Evolutionary conservation across 2,113 vertebrate genomes (phyloP).

Genomic region (Hyperopisus bebe): DNA sequence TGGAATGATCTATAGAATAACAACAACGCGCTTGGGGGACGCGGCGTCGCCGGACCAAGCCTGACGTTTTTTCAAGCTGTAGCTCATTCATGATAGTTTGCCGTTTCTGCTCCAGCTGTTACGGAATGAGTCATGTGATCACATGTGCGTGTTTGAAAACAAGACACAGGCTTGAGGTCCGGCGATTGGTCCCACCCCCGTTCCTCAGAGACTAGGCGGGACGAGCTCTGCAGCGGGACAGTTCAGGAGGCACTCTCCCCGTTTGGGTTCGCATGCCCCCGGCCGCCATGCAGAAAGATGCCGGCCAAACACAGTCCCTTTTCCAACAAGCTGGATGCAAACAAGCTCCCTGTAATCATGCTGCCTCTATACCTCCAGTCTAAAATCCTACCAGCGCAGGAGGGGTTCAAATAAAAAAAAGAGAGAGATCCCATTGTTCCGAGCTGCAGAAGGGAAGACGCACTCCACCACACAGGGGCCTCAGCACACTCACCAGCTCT

Average conservation of each 20-base stretch:
- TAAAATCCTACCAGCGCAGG: constrained; percentile 63
- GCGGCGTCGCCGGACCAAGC: neutral
- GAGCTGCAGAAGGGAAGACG: neutral
- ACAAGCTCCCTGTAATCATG: constrained; percentile 37
- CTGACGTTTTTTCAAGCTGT: neutral
- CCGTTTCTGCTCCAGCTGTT: neutral
- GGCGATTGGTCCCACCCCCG: neutral
- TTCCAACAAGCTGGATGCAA: constrained; percentile 13
- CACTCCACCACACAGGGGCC: neutral
- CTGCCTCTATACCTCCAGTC: constrained; percentile 64
- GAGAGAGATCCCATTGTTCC: constrained; percentile 33
- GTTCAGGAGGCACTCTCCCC: neutral
- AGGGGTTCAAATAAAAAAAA: constrained; percentile 45
- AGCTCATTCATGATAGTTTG: neutral
- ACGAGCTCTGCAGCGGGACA: neutral
- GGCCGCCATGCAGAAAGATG: constrained; percentile 18
- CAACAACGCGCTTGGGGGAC: neutral
- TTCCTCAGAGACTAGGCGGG: neutral
- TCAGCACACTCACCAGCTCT: neutral
- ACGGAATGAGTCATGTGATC: neutral
- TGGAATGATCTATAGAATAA: constrained; percentile 48
- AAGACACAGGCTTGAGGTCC: neutral
- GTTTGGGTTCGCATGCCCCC: constrained; percentile 5
- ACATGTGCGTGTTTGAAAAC: neutral
- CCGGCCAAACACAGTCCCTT: neutral